A percentile compares a stretch with the other conserved stretches of the same genome.
These are phyloP conservation scores for Amblyopsis hoosieri DNA, from an alignment of 2,797 vertebrate genomes.

Conservation along the genomic window DNA sequence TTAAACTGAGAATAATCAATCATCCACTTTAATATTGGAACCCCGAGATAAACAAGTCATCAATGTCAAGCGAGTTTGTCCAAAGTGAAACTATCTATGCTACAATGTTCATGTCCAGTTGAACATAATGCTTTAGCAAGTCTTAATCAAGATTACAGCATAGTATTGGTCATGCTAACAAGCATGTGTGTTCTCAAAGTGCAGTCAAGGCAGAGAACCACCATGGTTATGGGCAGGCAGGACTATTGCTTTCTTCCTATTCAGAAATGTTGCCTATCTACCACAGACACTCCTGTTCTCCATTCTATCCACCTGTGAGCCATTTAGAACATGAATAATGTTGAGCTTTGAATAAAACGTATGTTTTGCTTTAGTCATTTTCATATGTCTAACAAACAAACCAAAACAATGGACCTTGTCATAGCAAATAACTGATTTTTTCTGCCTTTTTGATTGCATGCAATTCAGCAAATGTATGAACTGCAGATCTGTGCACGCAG, in stretches of 20 bases:
- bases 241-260: constrained; percentile 48
- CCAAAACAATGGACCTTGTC: too few species aligned
- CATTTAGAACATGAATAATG: constrained; percentile 19
- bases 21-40: constrained; percentile 26
- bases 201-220: not conserved
- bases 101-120: constrained; percentile 18
- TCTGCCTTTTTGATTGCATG: too few species aligned
- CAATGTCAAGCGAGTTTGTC: constrained; percentile 21
- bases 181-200: constrained; percentile 33
- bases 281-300: constrained; percentile 15
- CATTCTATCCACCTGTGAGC: constrained; percentile 5
- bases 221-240: constrained; percentile 27
- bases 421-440: too few species aligned
- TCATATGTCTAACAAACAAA: too few species aligned
- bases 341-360: not conserved
- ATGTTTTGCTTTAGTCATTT: constrained; percentile 5
- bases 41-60: constrained; percentile 16
- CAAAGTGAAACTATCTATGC: not conserved
- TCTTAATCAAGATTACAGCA: constrained; percentile 49
- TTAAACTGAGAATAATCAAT: constrained; percentile 35
- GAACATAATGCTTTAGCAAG: constrained; percentile 36
- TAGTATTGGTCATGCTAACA: constrained; percentile 37
- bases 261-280: not conserved
- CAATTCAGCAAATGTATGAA: too few species aligned
- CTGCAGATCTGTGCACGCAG: too few species aligned